Conservation (phyloP, 2,888 invertebrate species). For the Scaeva pyrastri region DNA sequence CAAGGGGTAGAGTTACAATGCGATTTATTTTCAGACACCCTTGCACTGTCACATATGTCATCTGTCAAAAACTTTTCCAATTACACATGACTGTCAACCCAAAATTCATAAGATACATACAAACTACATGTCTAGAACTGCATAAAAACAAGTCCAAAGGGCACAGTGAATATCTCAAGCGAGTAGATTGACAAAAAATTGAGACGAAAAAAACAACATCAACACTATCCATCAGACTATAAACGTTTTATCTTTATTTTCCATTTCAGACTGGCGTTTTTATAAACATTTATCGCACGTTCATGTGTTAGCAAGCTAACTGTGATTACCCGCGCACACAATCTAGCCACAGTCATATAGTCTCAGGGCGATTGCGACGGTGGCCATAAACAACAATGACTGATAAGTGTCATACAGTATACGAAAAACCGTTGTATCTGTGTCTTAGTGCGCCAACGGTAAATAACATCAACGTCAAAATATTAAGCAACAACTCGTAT, state of each 20-base stretch:
- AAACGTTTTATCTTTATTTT: slow-evolving; percentile 14
- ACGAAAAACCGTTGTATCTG: not conserved
- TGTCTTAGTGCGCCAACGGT: slow-evolving; percentile 19
- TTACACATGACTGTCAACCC: too few relatives aligned
- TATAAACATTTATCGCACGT: slow-evolving; percentile 29
- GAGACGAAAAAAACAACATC: not conserved
- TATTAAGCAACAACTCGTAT: slow-evolving; percentile 1
- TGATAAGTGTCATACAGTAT: slow-evolving; percentile 8
- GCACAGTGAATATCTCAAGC: too few relatives aligned
- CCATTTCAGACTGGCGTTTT: slow-evolving; percentile 1
- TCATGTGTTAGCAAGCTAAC: not conserved
- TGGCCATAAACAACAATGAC: slow-evolving; percentile 28
- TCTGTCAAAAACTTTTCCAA: too few relatives aligned
- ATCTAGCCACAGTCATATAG: not conserved
- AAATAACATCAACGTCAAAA: slow-evolving; percentile 9
- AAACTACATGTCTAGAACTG: too few relatives aligned
- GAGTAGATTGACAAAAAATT: too few relatives aligned
- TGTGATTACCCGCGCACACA: slow-evolving; percentile 1
- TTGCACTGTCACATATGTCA: too few relatives aligned
- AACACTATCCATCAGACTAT: slow-evolving; percentile 3
- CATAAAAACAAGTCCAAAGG: too few relatives aligned
- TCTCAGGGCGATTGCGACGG: slow-evolving; percentile 4
- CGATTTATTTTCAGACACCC: not conserved
- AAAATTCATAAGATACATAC: too few relatives aligned
- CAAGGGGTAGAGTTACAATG: not conserved